Base-by-base conservation (phyloP, 2,797 vertebrate species). In the Scomberomorus guttatus region DNA sequence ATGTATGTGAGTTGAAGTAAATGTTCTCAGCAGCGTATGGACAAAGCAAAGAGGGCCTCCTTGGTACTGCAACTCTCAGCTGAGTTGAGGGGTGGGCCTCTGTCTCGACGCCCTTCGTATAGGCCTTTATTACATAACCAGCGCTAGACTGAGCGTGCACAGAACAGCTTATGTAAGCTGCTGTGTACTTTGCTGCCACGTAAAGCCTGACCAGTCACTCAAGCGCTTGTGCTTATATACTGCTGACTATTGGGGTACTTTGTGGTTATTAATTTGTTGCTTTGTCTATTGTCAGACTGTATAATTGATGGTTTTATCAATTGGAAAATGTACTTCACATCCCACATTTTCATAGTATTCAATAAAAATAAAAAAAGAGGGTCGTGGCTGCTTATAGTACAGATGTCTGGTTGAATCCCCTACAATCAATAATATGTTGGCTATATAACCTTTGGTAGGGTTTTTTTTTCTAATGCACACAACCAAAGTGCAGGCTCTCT, bases 131-230 rank as follows among this genome's bases (percentile, higher is more conserved):
- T 95, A 89, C 70, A 34, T 93, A 95, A 95, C 73, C 25, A 58
- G 63, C 25, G 0, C 39, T 78, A 75, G 63, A 73, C 87, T 52
- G 80, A 80, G 74, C 76, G 11, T 51, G 68, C 79, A 54, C 77
- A 77, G 84, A 90, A 82, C 86, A 6, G 72, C 79, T 95, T 95
- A 93, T 81, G 82, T 95, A 95, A 95, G 89, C 76, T 37, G 78
- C 72, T 74, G 74, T 75, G 84, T 82, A 6, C 86, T 82, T 22
- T 62, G 56, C 56, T 79, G 86, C 80, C 85, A 82, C 83, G 72
- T 87, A 87, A 86, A 89, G 69, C 67, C 68, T 27, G 2, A 50
- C 79, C 24, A 78, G 79, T 86, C 84, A 70, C 32, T 74, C 3
- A 1, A 65, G 4, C 69, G 63, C 66, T 75, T 54, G 32, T 59